These are phyloP conservation scores for Trachelipus rathkii DNA, from an alignment of 1,140 invertebrate species.

Conservation along the genomic window DNA sequence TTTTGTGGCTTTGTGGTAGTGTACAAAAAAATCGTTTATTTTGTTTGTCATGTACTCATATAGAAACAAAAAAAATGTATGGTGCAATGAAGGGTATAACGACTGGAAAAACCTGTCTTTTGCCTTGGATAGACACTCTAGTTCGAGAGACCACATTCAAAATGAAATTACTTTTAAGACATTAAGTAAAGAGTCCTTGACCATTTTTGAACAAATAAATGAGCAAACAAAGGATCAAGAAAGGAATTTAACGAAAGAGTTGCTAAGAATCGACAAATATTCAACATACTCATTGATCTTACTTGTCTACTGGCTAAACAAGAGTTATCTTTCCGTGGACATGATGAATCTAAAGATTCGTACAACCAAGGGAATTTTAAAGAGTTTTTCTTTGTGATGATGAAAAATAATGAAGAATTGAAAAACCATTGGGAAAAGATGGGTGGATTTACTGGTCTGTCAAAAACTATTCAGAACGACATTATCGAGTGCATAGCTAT, in stretches of 20 bases:
- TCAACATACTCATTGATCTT: neutral
- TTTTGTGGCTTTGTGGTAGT: slow-evolving; percentile 25
- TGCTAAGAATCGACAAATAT: neutral
- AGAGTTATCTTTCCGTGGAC: slow-evolving; percentile 21
- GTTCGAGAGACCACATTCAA: neutral
- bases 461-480: slow-evolving; percentile 38
- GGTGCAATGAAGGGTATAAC: neutral
- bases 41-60: slow-evolving; percentile 27
- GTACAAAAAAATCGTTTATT: neutral
- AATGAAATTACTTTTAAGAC: neutral
- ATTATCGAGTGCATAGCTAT: slow-evolving; percentile 31
- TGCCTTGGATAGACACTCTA: neutral
- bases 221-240: neutral
- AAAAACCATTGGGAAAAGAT: slow-evolving; percentile 27
- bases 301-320: slow-evolving; percentile 5
- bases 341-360: slow-evolving; percentile 21
- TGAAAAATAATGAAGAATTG: slow-evolving; percentile 21
- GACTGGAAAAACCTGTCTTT: neutral
- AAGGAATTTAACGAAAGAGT: neutral
- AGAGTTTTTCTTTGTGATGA: slow-evolving; percentile 18
- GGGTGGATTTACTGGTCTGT: slow-evolving; percentile 9
- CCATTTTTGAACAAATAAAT: neutral
- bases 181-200: neutral
- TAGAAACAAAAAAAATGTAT: slow-evolving; percentile 21
- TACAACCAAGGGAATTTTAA: slow-evolving; percentile 24